phyloP scores from a whole-genome alignment of 2,888 invertebrate species.

The Stenichneumon culpator region DNA sequence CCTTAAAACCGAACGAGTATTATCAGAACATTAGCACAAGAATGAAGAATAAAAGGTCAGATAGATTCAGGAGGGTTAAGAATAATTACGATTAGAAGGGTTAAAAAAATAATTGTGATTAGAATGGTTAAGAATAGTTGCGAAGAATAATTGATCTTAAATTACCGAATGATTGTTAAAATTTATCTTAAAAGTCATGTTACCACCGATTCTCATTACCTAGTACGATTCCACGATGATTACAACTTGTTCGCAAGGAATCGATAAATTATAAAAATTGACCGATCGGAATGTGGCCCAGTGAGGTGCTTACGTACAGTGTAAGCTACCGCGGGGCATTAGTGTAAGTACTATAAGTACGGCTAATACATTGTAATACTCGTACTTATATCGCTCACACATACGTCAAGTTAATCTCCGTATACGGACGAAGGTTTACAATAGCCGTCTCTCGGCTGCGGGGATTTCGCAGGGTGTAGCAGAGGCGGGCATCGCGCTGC shows the following conservation, averaged over 20 bases:
- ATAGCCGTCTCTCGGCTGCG: constrained; percentile 22
- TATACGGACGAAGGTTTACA: constrained; percentile 35
- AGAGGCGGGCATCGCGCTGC: background rate
- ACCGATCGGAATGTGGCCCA: constrained; percentile 13
- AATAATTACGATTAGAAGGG: too few relatives aligned
- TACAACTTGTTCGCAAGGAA: background rate
- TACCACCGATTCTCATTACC: background rate
- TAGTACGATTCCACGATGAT: background rate
- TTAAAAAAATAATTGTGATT: too few relatives aligned
- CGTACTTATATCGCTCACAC: constrained; percentile 26
- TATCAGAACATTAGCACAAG: too few relatives aligned
- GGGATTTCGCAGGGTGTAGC: constrained; percentile 5
- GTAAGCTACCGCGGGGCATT: background rate
- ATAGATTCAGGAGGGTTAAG: too few relatives aligned
- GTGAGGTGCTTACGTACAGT: constrained; percentile 6
- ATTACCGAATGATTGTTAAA: background rate
- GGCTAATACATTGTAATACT: constrained; percentile 19
- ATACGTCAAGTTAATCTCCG: constrained; percentile 43
- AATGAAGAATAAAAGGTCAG: too few relatives aligned
- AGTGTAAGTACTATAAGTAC: constrained; percentile 39
- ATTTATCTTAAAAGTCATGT: background rate
- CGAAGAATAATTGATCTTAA: too few relatives aligned
- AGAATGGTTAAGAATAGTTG: too few relatives aligned
- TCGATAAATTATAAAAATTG: constrained; percentile 5
- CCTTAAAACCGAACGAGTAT: background rate